Evolutionary conservation across 2,113 vertebrate species (phyloP), one percentile per base, ranked within the genome.

Genomic region (Neomonachus schauinslandi): DNA sequence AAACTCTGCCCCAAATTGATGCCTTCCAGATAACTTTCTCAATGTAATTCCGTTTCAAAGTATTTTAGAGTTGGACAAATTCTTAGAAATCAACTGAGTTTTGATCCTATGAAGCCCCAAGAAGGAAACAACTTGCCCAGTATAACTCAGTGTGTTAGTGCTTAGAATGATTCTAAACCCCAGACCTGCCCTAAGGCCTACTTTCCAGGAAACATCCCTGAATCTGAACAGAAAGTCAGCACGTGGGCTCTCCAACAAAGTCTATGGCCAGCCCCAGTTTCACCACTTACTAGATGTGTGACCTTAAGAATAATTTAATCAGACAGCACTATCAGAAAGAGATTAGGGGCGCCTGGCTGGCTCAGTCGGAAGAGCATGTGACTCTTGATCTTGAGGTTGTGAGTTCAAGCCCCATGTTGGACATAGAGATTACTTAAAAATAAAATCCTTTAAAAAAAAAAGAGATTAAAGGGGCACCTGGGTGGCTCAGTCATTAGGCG

Each of bases 21-120:
- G 72, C n/a, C 80, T 92, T 94, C 55, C 46, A 94, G 84, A 95
- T 72, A 95, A 94, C 4, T 28, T 90, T 33, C 42, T 87, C 83
- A 84, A 18, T 46, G 57, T 57, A 63, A 95, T 77, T 89, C 46
- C 8, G 53, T 92, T 97, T 98, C 77, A 18, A 33, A 86, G 84
- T 94, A 90, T 85, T 81, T 84, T n/a, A 67, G 42, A 59, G 36
- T 28, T 55, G 42, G 65, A 61, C 89, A 51, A 33, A 67, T 91
- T 95, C 96, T 94, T 86, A 96, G 69, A 96, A 95, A 83, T 42
- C 86, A 89, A 33, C 1, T 39, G 18, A 28, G 53, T 84, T 69
- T 69, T n/a, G 63, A 57, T 84, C 31, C 49, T 59, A 49, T 7
- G 71, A 85, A 39, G 19, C 57, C 18, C 82, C 21, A 39, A 72